These are phyloP conservation scores for Eupsittula cactorum DNA, from an alignment of 2,113 vertebrate species.

Conservation along the genomic window DNA sequence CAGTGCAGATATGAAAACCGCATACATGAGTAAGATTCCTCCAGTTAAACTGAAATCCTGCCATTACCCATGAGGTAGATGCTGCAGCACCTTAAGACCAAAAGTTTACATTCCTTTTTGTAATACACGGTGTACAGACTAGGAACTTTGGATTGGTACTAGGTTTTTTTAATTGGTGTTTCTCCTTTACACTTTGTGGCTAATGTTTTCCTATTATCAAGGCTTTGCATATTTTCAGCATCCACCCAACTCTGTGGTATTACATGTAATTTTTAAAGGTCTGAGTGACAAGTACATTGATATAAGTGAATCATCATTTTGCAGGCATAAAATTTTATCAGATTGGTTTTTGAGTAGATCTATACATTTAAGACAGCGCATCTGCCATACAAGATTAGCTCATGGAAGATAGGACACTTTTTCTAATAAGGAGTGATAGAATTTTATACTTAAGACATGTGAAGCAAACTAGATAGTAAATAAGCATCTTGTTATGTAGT, in stretches of 20 bases:
- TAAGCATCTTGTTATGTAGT: conserved; percentile 56
- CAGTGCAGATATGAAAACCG: neutral
- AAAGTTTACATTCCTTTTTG: neutral
- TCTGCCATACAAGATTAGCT: conserved; percentile 78
- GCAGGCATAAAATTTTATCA: conserved; percentile 79
- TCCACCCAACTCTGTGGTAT: conserved; percentile 70
- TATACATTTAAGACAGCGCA: conserved; percentile 71
- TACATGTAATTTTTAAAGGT: conserved; percentile 65
- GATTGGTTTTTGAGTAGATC: conserved; percentile 81
- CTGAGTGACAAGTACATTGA: conserved; percentile 81
- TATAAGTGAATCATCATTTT: conserved; percentile 81
- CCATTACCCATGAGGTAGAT: neutral
- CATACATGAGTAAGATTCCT: neutral
- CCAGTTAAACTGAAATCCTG: conserved; percentile 26
- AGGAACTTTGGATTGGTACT: neutral
- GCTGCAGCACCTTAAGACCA: neutral
- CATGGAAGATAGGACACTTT: conserved; percentile 68
- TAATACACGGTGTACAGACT: neutral
- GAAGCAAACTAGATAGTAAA: conserved; percentile 60
- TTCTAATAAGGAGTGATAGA: conserved; percentile 58
- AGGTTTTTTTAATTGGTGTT: conserved; percentile 27
- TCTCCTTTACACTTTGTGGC: conserved; percentile 71
- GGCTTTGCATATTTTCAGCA: conserved; percentile 75
- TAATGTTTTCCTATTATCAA: conserved; percentile 78
- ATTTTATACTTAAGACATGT: conserved; percentile 56